These are phyloP conservation scores for Brachionichthys hirsutus DNA, from an alignment of 2,113 vertebrate genomes.

Conservation along the genomic window DNA sequence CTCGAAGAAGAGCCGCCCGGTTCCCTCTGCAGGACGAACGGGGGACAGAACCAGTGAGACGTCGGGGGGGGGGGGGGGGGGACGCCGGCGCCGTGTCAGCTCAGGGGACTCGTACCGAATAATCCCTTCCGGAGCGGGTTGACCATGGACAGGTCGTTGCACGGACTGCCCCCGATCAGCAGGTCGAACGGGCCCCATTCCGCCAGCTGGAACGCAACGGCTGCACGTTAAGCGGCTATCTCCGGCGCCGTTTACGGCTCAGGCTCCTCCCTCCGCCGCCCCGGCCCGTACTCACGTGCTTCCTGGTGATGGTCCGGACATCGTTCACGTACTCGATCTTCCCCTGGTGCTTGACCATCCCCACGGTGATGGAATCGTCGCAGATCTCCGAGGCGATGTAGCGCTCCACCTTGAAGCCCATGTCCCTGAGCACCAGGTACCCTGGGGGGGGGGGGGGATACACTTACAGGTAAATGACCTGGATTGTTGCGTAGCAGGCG, in stretches of 20 bases:
- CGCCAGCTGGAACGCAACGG: conserved; percentile 79
- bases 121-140: conserved; percentile 89
- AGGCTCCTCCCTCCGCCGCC: neutral
- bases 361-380: conserved; percentile 84
- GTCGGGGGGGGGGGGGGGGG: too few species aligned
- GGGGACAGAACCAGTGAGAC: neutral
- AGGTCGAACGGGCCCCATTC: conserved; percentile 97
- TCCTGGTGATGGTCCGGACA: conserved; percentile 89
- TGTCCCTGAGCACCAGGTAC: conserved; percentile 89
- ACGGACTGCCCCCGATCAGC: conserved; percentile 94
- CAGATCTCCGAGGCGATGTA: conserved; percentile 94
- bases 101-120: conserved; percentile 78
- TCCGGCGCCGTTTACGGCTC: too few species aligned
- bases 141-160: conserved; percentile 89
- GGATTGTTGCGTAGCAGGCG: too few species aligned
- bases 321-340: conserved; percentile 88
- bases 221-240: too few species aligned
- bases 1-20: conserved; percentile 92
- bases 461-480: too few species aligned
- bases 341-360: conserved; percentile 86
- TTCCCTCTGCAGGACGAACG: conserved; percentile 82
- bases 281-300: conserved; percentile 78
- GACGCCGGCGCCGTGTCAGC: neutral
- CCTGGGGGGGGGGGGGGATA: conserved; percentile 71
- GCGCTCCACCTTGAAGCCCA: conserved; percentile 90